Evolutionary conservation across 2,113 vertebrate species (phyloP).

Genomic region (Grus americana): DNA sequence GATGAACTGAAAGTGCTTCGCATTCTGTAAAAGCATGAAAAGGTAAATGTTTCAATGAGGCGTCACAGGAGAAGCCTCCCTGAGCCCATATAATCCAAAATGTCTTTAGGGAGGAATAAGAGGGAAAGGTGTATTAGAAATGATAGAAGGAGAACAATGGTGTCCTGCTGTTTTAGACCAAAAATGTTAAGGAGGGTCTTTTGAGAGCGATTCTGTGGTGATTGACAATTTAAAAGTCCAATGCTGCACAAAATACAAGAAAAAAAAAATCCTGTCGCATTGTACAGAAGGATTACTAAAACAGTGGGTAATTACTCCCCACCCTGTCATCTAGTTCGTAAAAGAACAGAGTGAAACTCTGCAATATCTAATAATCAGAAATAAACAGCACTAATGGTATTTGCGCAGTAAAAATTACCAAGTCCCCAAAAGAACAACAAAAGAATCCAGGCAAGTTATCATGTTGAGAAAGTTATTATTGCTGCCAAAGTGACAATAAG

Average conservation of each 20-base stretch:
- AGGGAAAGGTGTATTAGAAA: neutral
- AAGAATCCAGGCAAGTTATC: neutral
- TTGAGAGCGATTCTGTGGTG: neutral
- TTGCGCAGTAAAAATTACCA: neutral
- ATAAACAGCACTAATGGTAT: neutral
- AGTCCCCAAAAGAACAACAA: neutral
- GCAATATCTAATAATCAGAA: constrained; percentile 7
- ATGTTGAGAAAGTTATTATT: constrained; percentile 1
- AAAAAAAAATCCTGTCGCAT: neutral
- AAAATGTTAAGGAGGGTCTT: neutral
- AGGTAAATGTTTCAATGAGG: neutral
- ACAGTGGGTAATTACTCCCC: neutral
- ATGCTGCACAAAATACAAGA: fast-evolving
- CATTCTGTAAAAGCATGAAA: neutral
- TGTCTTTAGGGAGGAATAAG: neutral
- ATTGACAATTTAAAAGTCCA: neutral
- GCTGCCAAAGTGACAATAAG: neutral
- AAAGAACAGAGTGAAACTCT: neutral
- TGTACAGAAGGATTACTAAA: neutral
- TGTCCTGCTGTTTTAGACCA: neutral
- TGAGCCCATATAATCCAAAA: neutral
- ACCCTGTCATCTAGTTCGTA: neutral
- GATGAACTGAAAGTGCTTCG: neutral
- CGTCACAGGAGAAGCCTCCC: neutral
- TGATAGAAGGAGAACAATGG: neutral